Conservation (phyloP, 35 echinoderm and acorn worm species). For the Hemicentrotus pulcherrimus region DNA sequence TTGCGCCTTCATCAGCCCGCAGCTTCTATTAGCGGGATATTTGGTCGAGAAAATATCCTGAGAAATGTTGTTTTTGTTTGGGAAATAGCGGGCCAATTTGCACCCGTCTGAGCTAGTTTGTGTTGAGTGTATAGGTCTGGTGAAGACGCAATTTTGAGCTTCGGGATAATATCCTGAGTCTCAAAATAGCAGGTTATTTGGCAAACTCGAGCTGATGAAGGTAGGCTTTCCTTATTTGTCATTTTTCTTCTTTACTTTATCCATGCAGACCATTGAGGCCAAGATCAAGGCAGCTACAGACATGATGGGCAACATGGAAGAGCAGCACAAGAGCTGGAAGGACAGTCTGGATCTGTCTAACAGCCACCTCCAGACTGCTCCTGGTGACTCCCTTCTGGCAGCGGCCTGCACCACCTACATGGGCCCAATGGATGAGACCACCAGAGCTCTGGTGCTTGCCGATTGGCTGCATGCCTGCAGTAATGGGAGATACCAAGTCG, state of each 20-base stretch:
- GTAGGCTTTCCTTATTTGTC: no score
- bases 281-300: constrained; percentile 77
- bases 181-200: no score
- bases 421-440: constrained; percentile 77
- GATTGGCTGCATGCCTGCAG: constrained; percentile 83
- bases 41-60: no score
- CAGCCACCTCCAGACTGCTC: constrained; percentile 71
- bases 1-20: no score
- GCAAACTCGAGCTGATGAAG: no score
- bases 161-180: no score
- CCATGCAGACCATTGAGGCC: constrained; percentile 62
- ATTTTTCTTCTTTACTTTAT: background rate
- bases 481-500: constrained; percentile 62
- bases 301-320: constrained; percentile 81
- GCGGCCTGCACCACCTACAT: constrained; percentile 88
- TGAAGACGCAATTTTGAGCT: no score
- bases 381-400: constrained; percentile 87
- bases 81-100: no score
- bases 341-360: constrained; percentile 53
- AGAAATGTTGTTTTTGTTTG: no score
- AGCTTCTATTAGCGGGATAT: no score
- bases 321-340: constrained; percentile 82
- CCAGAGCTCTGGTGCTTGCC: constrained; percentile 57
- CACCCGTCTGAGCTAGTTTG: no score
- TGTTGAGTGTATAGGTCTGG: no score